Evolutionary conservation across 1,140 invertebrate genomes (phyloP), one percentile per base, ranked within the genome.

Genomic region (Tribolium castaneum): DNA sequence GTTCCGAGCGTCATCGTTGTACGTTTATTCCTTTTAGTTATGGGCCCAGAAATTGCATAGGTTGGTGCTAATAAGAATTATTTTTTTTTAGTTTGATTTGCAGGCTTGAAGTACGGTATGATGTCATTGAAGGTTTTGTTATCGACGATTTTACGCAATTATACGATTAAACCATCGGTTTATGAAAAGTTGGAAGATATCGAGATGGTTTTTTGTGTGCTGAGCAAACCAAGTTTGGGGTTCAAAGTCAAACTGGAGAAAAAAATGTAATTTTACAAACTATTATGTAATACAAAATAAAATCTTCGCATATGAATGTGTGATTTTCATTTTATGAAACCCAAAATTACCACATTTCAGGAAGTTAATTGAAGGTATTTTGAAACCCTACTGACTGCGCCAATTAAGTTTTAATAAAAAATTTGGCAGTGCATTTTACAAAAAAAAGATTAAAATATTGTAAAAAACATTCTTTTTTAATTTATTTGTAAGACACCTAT

Each of bases 1-100:
- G 83, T 25, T 80, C 83, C 1, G 83, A 88, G 35, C 80, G 87
- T 71, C 84, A 90, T 77, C 82, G 9, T 19, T 73, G 7, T 22
- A 50, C 49, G 1, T 73, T 73, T 34, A 30, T 73, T 9, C 71
- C 71, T 6, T 73, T 73, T 52, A 30, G 13, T 51, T 49, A 6
- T n/a, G 49, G 49, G 3, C 22, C 49, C 4, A 22, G 71, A 52
- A 73, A 73, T 52, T 73, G 71, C 12, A 49, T 72, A 6, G 70
- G 70, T 45, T 10, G 5, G 39, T 2, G 2, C 16, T n/a, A 19
- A 9, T n/a, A 7, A 10, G 0, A 45, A 19, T 30, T 30, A 30
- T 2, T 19, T 2, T 19, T 30, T 45, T 45, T 45, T 1, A 19
- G 2, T 19, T 19, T 19, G 0, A 45, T 9, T 45, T 10, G 6